Base-by-base conservation (phyloP, 1,140 invertebrate species). In the Caenorhabditis elegans region DNA sequence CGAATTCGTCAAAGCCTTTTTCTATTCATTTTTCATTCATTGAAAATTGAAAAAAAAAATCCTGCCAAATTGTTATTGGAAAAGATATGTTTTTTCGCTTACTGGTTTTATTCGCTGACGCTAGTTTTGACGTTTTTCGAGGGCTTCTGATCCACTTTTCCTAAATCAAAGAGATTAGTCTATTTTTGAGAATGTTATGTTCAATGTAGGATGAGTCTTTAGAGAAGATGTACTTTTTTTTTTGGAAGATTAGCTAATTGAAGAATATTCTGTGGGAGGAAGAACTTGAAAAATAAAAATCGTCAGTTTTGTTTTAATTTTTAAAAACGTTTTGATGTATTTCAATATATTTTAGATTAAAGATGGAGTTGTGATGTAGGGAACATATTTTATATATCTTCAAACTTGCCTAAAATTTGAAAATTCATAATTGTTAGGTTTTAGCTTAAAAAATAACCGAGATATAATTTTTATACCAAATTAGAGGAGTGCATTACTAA, bases 141-240 rank as follows among this genome's bases (percentile, higher is more conserved):
- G 22, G 60, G 60, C 60, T 70, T 70, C 60, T 70, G 60, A 70
- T 70, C 60, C 60, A 70, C 15, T 70, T 70, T 13, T 10, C 15
- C 26, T 28, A 10, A 31, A 70, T 39, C 22, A 24, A 43, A 43
- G n/a, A 70, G 60, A 36, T 70, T 70, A 70, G 22, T 39, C 34
- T 39, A 70, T 39, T 70, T 70, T 70, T 70, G 34, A 39, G 34
- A 39, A 22, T 39, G 10, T 70, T 43, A 11, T 15, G 34, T 3
- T 70, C 28, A 31, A 34, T 22, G 26, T 17, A 28, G n/a, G 6
- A 39, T 22, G 19, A 70, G 60, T 39, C 34, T 70, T 70, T 70
- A 19, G 15, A 43, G n/a, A 34, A 22, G 15, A 22, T 60, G 53
- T 28, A 60, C 53, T 60, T 60, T 28, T 28, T 60, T 31, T 31